Percentiles rank a stretch among this genome's conserved stretches.
phyloP scores from a whole-genome alignment of 2,113 vertebrate genomes.

The Microtus oregoni region DNA sequence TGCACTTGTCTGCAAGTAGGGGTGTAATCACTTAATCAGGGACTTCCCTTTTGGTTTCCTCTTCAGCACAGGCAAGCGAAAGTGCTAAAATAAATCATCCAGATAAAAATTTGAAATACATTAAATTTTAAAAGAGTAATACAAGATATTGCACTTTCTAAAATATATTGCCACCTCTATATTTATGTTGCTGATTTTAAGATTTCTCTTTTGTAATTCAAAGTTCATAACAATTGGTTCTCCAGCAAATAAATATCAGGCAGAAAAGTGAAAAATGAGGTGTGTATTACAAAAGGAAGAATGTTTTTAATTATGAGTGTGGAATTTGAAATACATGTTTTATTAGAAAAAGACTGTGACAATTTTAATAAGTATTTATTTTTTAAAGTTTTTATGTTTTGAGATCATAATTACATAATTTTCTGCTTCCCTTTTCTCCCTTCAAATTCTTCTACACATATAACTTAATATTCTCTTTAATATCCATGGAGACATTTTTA shows the following conservation, averaged over 20 bases:
- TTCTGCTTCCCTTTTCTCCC: not conserved
- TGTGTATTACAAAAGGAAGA: not conserved
- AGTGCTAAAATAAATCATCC: conserved; percentile 56
- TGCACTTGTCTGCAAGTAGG: not conserved
- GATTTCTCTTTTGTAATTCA: conserved; percentile 55
- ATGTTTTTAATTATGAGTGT: conserved; percentile 30
- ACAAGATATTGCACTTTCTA: conserved; percentile 4
- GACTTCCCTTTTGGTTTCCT: conserved; percentile 1
- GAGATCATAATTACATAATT: not conserved
- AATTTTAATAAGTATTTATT: not conserved
- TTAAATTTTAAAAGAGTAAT: conserved; percentile 66
- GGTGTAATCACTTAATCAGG: not conserved
- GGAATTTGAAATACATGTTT: conserved; percentile 42
- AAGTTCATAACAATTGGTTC: conserved; percentile 8
- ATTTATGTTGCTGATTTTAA: not conserved
- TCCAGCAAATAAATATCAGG: conserved; percentile 29
- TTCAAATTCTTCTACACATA: not conserved
- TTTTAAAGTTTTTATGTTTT: not conserved
- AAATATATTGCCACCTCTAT: conserved; percentile 39
- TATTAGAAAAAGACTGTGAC: not conserved
- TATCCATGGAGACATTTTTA: not conserved
- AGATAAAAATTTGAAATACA: conserved; percentile 66
- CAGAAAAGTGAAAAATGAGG: conserved; percentile 51
- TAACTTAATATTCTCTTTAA: not conserved
- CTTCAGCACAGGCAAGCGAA: not conserved